Percentiles rank a stretch among this genome's conserved stretches.
Evolutionary conservation across 2,888 invertebrate species (phyloP).

Genomic region (Philopedon plagiatum): DNA sequence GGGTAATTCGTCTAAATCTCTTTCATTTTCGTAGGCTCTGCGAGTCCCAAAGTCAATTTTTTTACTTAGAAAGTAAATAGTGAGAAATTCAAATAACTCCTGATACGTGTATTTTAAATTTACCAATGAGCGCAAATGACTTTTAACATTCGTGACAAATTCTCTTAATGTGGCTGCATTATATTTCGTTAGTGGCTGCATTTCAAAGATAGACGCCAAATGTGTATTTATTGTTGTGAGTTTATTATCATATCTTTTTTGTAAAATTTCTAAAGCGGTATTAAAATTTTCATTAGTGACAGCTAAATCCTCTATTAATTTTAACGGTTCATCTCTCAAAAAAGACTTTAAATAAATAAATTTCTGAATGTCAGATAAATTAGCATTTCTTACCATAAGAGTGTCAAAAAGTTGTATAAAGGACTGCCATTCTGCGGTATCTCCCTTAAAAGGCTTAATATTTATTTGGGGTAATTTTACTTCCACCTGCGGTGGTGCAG

Average conservation of each 20-base stretch:
- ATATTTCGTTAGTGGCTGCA: conserved; percentile 22
- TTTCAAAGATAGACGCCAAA: conserved; percentile 1
- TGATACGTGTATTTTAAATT: neutral
- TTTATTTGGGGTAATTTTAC: conserved; percentile 14
- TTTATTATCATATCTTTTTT: conserved; percentile 28
- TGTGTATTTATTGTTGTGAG: conserved; percentile 6
- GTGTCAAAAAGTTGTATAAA: conserved; percentile 24
- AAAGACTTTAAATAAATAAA: conserved; percentile 34
- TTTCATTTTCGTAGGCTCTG: conserved; percentile 13
- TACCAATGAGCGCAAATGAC: neutral
- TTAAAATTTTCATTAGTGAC: conserved; percentile 23
- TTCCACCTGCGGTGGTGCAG: neutral
- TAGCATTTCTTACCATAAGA: neutral
- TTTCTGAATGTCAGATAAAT: conserved; percentile 20
- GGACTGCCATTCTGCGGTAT: conserved; percentile 17
- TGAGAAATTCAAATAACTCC: conserved; percentile 1
- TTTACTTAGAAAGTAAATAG: conserved; percentile 11
- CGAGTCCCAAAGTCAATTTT: conserved; percentile 23
- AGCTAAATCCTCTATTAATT: conserved; percentile 8
- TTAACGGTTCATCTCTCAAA: conserved; percentile 13
- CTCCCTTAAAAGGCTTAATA: neutral
- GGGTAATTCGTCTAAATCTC: conserved; percentile 20
- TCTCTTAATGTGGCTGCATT: conserved; percentile 11
- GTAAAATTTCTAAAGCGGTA: conserved; percentile 22
- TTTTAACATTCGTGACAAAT: conserved; percentile 15